Percentiles rank a stretch among this genome's conserved stretches.
phyloP scores from a whole-genome alignment of 2,113 vertebrate genomes.

The Gambusia affinis region DNA sequence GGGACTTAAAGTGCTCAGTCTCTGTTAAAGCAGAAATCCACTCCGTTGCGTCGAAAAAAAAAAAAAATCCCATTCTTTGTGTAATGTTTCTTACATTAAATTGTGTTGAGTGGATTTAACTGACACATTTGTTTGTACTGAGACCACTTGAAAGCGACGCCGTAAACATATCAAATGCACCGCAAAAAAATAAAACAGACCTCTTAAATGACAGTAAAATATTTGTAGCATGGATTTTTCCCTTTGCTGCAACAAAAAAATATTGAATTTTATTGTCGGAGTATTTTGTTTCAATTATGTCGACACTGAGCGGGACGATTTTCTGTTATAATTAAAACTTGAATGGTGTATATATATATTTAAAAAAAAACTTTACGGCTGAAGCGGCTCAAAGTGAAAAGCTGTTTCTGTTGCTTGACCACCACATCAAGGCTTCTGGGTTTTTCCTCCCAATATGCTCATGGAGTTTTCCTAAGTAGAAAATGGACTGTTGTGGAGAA shows the following conservation, averaged over 20 bases:
- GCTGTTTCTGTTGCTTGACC: slow-evolving; percentile 44
- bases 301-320: slow-evolving; percentile 36
- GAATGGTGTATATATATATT: slow-evolving; percentile 17
- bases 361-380: slow-evolving; percentile 51
- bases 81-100: slow-evolving; percentile 23
- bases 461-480: slow-evolving; percentile 50
- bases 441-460: slow-evolving; percentile 24
- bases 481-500: slow-evolving; percentile 32
- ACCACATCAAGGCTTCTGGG: slow-evolving; percentile 60
- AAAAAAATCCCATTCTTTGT: neutral
- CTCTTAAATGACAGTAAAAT: slow-evolving; percentile 25
- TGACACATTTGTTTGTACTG: slow-evolving; percentile 11
- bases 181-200: slow-evolving; percentile 27
- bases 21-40: neutral
- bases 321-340: slow-evolving; percentile 54
- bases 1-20: no score
- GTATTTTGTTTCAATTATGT: slow-evolving; percentile 37
- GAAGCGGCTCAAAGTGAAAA: slow-evolving; percentile 43
- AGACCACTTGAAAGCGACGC: slow-evolving; percentile 36
- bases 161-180: slow-evolving; percentile 30
- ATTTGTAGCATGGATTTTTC: slow-evolving; percentile 1
- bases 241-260: slow-evolving; percentile 37
- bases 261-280: slow-evolving; percentile 37
- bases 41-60: neutral
- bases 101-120: slow-evolving; percentile 15